A percentile compares a stretch with the other conserved stretches of the same genome.
Conservation (phyloP, 2,888 invertebrate genomes). For the Drosophila melanocephala region DNA sequence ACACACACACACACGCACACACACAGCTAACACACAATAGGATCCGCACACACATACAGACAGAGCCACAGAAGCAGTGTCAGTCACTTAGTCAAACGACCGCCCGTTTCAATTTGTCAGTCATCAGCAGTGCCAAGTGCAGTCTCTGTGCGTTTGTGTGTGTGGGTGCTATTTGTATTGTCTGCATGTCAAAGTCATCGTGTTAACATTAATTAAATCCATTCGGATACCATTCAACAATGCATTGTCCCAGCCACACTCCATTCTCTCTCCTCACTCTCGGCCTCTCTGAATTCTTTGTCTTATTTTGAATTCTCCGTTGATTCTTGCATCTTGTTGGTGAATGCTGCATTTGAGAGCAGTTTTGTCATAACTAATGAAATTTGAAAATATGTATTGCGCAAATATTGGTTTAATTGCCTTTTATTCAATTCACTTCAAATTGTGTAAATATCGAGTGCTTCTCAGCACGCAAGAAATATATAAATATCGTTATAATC, state of each 20-base stretch:
- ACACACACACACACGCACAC: not conserved
- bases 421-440: constrained; percentile 6
- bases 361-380: constrained; percentile 36
- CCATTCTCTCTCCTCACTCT: not conserved
- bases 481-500: constrained; percentile 1
- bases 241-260: constrained; percentile 42
- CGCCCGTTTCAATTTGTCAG: constrained; percentile 74
- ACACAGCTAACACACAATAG: constrained; percentile 2
- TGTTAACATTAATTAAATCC: constrained; percentile 81
- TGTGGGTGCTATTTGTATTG: constrained; percentile 64
- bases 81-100: constrained; percentile 67
- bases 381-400: constrained; percentile 28
- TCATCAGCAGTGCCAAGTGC: constrained; percentile 67
- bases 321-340: not conserved
- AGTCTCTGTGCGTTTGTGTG: constrained; percentile 17
- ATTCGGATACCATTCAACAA: constrained; percentile 52
- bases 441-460: not conserved
- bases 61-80: constrained; percentile 52
- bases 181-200: constrained; percentile 77
- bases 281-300: not conserved
- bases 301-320: constrained; percentile 55
- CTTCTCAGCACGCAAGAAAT: not conserved
- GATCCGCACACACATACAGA: not conserved
- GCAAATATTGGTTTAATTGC: constrained; percentile 13
- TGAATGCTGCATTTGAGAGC: not conserved